phyloP scores from a whole-genome alignment of 2,888 invertebrate genomes.

The Brachyopa scutellaris region DNA sequence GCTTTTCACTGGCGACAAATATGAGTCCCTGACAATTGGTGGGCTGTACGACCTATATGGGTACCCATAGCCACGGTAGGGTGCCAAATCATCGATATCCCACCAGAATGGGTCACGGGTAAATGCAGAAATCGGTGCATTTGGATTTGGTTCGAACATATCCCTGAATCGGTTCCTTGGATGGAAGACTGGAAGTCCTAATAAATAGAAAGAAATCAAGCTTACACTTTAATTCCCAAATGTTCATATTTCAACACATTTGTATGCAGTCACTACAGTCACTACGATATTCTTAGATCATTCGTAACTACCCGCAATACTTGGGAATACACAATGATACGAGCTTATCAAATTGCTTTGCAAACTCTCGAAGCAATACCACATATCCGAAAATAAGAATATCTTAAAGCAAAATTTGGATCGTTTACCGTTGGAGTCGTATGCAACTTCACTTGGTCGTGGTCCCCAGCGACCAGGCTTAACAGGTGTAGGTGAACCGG shows the following conservation, averaged over 20 bases:
- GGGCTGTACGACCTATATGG: conserved; percentile 87
- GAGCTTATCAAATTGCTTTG: background rate
- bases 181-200: conserved; percentile 88
- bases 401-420: conserved; percentile 41
- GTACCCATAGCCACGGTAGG: conserved; percentile 86
- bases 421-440: conserved; percentile 88
- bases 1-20: conserved; percentile 94
- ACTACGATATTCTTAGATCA: conserved; percentile 5
- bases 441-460: conserved; percentile 87
- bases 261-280: no score
- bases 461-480: conserved; percentile 88
- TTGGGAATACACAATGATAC: background rate
- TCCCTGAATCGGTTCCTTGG: conserved; percentile 85
- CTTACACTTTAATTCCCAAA: no score
- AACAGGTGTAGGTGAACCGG: conserved; percentile 88
- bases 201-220: background rate
- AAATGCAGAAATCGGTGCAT: conserved; percentile 90
- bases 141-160: conserved; percentile 90
- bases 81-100: conserved; percentile 91
- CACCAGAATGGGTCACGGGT: conserved; percentile 96
- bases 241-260: no score
- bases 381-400: conserved; percentile 1
- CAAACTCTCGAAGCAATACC: conserved; percentile 3
- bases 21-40: conserved; percentile 92
- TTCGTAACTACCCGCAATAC: conserved; percentile 1